Evolutionary conservation across 2,113 vertebrate genomes (phyloP), one percentile per base, ranked within the genome.

Genomic region (Tiliqua scincoides): DNA sequence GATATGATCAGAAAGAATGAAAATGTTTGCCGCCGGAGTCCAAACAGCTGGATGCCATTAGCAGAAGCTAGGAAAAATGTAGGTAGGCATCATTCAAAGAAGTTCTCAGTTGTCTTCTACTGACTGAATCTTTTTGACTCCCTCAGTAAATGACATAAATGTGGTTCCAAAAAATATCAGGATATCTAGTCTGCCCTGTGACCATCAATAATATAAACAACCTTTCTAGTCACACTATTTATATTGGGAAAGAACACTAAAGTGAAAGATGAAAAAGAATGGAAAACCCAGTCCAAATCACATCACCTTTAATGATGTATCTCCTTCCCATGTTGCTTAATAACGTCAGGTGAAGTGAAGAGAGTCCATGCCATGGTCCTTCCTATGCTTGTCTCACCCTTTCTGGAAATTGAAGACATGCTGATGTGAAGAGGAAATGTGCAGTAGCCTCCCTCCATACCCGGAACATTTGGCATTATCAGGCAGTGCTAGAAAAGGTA

Each of bases 21-120:
- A 32, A 90, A 65, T 48, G 2, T 52, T 83, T 65, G 68, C 81
- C 87, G 88, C 14, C 52, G 75, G 79, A 86, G 21, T 52, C 54
- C 32, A 91, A 5, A 81, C 37, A 88, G 11, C 11, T 35, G 14
- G 6, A 62, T 5, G 8, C 52, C 70, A 84, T 74, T 52, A 85
- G 84, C 23, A 62, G 72, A 87, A 54, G 6, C 30, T 82, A 10
- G 86, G 6, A 27, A 82, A 48, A 27, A 5, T 10, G 70, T 88
- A 15, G 43, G 35, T 82, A 88, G 48, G 1, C 3, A 21, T 67
- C 23, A 82, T 21, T 48, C 32, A 89, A 89, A 87, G 1, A 25
- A 7, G 11, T 78, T 79, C 0, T 77, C 27, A 17, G 32, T 11
- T 4, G 2, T 0, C 4, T 77, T 86, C 76, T 80, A 11, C 1